Conservation (phyloP, 2,113 vertebrate genomes). For the Brevimyrus niger region DNA sequence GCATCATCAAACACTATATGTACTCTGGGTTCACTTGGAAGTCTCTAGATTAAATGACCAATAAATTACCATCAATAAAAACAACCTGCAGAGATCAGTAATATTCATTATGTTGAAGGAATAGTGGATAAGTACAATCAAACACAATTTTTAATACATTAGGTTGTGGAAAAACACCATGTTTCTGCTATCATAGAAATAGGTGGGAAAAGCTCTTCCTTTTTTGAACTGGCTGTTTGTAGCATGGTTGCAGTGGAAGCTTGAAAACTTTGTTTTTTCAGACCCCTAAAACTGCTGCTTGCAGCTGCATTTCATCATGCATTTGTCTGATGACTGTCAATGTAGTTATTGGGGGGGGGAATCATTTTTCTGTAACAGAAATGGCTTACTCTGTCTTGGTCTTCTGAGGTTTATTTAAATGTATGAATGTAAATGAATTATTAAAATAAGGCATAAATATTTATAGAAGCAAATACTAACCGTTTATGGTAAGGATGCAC, state of each 20-base stretch:
- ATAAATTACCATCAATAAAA: background rate
- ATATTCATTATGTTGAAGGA: background rate
- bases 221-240: background rate
- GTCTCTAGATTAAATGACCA: background rate
- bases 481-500: background rate
- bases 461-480: background rate
- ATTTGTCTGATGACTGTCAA: background rate
- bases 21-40: background rate
- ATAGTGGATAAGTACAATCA: background rate
- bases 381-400: background rate
- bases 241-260: background rate
- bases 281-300: background rate
- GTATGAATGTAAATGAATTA: background rate
- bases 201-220: background rate
- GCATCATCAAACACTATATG: background rate
- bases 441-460: background rate
- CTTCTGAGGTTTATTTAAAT: background rate
- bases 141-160: background rate
- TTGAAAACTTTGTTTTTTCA: background rate
- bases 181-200: background rate
- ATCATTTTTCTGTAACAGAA: background rate
- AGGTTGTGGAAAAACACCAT: background rate
- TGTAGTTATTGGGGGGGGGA: background rate
- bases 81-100: background rate
- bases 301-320: conserved; percentile 1